phyloP scores from a whole-genome alignment of 2,797 vertebrate species.

The Sarcoramphus papa region DNA sequence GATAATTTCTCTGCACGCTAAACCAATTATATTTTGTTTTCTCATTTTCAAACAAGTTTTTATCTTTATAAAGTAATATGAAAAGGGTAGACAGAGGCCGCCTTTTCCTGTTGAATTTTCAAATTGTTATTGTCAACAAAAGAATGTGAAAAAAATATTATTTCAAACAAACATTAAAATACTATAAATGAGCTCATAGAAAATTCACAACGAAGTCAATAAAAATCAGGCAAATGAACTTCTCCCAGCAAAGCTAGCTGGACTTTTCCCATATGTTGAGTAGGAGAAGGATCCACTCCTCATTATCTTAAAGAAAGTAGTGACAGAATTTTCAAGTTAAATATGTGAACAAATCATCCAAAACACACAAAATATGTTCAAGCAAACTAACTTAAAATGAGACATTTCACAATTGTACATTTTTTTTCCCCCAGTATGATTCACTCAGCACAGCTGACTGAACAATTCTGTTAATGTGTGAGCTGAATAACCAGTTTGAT shows the following conservation, averaged over 20 bases:
- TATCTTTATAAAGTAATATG: not conserved
- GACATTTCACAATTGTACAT: not conserved
- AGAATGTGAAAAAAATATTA: not conserved
- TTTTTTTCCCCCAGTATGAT: not conserved
- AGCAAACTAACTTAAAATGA: not conserved
- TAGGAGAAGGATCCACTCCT: not conserved
- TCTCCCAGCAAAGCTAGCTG: not conserved
- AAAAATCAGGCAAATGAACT: not conserved
- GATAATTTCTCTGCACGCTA: not conserved
- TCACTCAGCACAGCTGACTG: constrained; percentile 17
- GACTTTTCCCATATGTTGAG: not conserved
- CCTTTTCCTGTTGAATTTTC: not conserved
- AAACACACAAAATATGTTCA: not conserved
- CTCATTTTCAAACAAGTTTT: not conserved
- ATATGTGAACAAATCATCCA: not conserved
- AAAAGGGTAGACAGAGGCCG: not conserved
- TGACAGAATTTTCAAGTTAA: not conserved
- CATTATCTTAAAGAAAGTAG: not conserved
- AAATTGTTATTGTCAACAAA: not conserved
- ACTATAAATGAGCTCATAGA: not conserved
- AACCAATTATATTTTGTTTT: not conserved
- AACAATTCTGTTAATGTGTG: constrained; percentile 16
- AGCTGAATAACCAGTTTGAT: constrained; percentile 50
- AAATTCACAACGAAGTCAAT: not conserved
- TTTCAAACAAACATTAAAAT: not conserved